Conservation (phyloP, 2,113 vertebrate species). For the Reinhardtius hippoglossoides region DNA sequence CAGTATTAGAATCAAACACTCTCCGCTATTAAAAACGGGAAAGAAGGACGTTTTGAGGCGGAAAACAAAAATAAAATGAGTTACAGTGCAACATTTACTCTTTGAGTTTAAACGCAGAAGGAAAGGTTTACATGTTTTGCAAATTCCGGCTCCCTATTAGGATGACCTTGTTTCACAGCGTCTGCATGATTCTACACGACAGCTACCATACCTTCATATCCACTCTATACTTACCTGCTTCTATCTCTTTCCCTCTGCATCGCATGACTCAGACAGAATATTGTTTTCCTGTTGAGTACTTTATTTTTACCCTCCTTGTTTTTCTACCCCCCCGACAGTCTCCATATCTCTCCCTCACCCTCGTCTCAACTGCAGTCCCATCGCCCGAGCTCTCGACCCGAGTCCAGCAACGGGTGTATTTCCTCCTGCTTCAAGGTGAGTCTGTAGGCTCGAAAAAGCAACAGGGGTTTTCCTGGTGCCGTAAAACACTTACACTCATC, state of each 20-base stretch:
- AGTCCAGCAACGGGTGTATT: slow-evolving; percentile 44
- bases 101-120: neutral
- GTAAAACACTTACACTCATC: slow-evolving; percentile 51
- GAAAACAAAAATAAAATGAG: too few relatives aligned
- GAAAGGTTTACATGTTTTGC: neutral
- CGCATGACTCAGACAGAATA: slow-evolving; percentile 22
- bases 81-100: too few relatives aligned
- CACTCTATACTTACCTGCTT: neutral
- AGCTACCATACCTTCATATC: neutral
- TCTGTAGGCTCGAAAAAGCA: slow-evolving; percentile 47
- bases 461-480: slow-evolving; percentile 42
- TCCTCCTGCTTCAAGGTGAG: slow-evolving; percentile 54
- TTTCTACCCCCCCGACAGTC: slow-evolving; percentile 9
- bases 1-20: neutral
- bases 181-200: slow-evolving; percentile 1
- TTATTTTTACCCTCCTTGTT: slow-evolving; percentile 20
- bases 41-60: neutral
- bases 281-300: slow-evolving; percentile 34
- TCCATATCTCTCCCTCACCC: slow-evolving; percentile 10
- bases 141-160: neutral
- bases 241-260: neutral
- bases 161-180: slow-evolving; percentile 13
- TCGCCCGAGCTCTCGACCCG: slow-evolving; percentile 26
- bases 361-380: slow-evolving; percentile 8
- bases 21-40: neutral